Evolutionary conservation across 2,888 invertebrate genomes (phyloP).

Genomic region (Trachelus stipa): DNA sequence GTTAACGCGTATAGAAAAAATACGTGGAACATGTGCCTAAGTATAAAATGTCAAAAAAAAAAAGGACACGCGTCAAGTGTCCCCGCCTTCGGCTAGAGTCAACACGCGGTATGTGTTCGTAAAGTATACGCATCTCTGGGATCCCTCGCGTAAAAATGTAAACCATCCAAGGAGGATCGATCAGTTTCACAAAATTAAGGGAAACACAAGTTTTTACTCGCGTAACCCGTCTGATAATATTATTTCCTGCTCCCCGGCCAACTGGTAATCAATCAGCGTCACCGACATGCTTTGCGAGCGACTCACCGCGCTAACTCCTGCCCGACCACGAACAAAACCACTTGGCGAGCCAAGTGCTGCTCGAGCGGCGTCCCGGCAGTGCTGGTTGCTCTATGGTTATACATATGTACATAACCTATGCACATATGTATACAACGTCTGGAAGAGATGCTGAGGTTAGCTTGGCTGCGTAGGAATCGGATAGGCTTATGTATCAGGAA

Average conservation of each 20-base stretch:
- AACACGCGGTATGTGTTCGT: neutral
- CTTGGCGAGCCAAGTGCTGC: neutral
- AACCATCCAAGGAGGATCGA: neutral
- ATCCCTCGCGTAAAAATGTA: neutral
- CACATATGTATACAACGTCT: neutral
- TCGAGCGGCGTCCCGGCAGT: neutral
- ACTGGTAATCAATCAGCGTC: conserved; percentile 36
- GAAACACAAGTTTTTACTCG: conserved; percentile 39
- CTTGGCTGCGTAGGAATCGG: neutral
- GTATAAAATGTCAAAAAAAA: neutral
- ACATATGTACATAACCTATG: neutral
- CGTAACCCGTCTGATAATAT: conserved; percentile 37
- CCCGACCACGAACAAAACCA: conserved; percentile 4
- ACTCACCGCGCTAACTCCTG: neutral
- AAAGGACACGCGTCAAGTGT: neutral
- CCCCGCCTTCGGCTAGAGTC: neutral
- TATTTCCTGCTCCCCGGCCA: conserved; percentile 24
- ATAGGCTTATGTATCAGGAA: neutral
- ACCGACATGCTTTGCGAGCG: conserved; percentile 21
- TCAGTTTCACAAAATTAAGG: conserved; percentile 33
- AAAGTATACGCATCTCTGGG: neutral
- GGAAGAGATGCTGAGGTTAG: neutral
- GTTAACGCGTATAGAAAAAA: neutral
- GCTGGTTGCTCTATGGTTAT: neutral
- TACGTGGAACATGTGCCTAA: no score